Evolutionary conservation across 2,113 vertebrate species (phyloP).

Genomic region (Nothobranchius kuhntae): DNA sequence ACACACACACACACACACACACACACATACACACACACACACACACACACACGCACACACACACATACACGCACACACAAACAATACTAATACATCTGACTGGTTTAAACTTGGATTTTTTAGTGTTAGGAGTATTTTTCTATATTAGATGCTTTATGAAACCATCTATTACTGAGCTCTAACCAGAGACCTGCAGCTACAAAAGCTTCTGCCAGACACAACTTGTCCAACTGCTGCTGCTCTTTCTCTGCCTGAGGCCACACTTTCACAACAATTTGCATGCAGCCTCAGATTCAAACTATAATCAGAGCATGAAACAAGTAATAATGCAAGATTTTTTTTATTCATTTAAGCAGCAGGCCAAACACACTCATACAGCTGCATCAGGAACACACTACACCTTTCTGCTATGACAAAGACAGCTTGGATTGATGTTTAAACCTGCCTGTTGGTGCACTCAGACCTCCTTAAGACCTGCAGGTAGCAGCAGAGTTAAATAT

Average conservation of each 20-base stretch:
- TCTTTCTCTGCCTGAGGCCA: background rate
- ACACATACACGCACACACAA: too few species aligned
- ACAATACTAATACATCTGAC: too few species aligned
- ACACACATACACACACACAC: too few species aligned
- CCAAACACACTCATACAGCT: background rate
- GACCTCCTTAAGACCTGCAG: background rate
- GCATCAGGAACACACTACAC: too few species aligned
- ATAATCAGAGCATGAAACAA: background rate
- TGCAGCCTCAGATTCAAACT: background rate
- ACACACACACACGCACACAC: too few species aligned
- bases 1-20: too few species aligned
- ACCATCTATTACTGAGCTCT: background rate
- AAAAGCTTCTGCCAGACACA: conserved; percentile 34
- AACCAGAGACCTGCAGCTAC: conserved; percentile 27
- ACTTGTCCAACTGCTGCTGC: conserved; percentile 39
- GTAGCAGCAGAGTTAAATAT: background rate
- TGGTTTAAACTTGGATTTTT: too few species aligned
- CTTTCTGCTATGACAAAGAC: too few species aligned
- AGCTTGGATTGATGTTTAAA: conserved; percentile 35
- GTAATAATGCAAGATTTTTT: background rate
- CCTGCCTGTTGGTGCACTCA: conserved; percentile 2
- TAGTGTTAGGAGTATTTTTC: too few species aligned
- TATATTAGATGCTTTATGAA: background rate
- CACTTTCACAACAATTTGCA: background rate
- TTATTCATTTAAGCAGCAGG: conserved; percentile 9